A percentile compares a stretch with the other conserved stretches of the same genome.
Conservation (phyloP, 2,797 vertebrate genomes). For the Botia almorhae region DNA sequence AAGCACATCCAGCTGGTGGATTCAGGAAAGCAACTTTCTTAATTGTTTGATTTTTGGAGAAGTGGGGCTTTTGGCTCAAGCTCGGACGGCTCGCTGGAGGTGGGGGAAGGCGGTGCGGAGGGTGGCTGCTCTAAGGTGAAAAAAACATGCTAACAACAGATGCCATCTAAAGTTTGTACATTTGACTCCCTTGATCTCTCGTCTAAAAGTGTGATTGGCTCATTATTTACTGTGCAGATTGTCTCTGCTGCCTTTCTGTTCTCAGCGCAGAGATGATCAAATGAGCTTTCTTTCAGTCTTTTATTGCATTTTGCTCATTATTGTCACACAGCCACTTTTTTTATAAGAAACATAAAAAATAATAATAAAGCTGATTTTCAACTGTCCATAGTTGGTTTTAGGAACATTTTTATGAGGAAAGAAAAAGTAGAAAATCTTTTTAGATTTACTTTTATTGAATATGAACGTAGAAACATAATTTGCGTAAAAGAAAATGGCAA, state of each 20-base stretch:
- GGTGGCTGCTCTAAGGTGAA: conserved; percentile 27
- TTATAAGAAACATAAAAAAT: conserved; percentile 26
- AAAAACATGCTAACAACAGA: conserved; percentile 39
- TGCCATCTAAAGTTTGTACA: conserved; percentile 34
- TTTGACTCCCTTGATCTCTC: conserved; percentile 42
- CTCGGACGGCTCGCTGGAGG: conserved; percentile 3
- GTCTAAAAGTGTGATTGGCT: conserved; percentile 50
- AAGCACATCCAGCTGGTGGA: conserved; percentile 55
- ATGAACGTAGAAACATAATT: too few species aligned
- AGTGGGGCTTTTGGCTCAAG: conserved; percentile 27
- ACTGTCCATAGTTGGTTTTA: not conserved
- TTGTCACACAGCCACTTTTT: conserved; percentile 45
- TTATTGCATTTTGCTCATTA: conserved; percentile 59
- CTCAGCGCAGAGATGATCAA: conserved; percentile 54
- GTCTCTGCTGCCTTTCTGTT: conserved; percentile 36
- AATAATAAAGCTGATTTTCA: not conserved
- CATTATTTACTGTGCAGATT: conserved; percentile 59
- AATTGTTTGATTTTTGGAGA: conserved; percentile 60
- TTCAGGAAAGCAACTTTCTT: conserved; percentile 56
- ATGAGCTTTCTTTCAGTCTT: conserved; percentile 52
- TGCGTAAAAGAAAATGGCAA: too few species aligned
- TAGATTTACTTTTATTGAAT: not conserved
- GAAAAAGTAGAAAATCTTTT: not conserved
- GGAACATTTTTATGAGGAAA: not conserved
- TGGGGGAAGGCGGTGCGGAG: not conserved